Conservation (phyloP, 2,797 vertebrate genomes). For the Manis crassicaudata region DNA sequence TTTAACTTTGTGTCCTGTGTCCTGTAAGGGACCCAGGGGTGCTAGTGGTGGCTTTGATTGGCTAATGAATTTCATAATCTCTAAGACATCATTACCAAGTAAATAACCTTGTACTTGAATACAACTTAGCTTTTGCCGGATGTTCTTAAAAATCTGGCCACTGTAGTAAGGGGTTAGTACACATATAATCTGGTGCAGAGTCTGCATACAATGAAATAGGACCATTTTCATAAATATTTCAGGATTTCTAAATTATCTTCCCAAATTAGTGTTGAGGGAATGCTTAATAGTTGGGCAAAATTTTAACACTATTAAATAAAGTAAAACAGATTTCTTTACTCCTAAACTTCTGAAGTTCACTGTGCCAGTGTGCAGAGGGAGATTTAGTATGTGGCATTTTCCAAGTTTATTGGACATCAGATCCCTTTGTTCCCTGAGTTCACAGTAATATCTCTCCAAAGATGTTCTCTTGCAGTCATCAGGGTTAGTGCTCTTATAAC, state of each 20-base stretch:
- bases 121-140: not conserved
- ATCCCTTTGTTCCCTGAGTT: not conserved
- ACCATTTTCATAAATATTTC: constrained; percentile 39
- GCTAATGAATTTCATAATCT: not conserved
- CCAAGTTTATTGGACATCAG: not conserved
- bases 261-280: constrained; percentile 1
- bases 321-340: not conserved
- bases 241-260: constrained; percentile 29
- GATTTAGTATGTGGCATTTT: not conserved
- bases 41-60: not conserved
- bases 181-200: not conserved
- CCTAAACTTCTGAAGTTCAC: not conserved
- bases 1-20: not conserved
- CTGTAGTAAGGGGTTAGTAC: not conserved
- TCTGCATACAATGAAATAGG: not conserved
- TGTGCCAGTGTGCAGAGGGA: not conserved
- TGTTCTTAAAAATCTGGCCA: constrained; percentile 29
- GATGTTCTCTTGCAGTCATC: not conserved
- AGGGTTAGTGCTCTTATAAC: not conserved
- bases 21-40: not conserved
- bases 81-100: constrained; percentile 8
- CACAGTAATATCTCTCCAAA: not conserved
- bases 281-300: not conserved
- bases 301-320: constrained; percentile 6
- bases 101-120: constrained; percentile 9